Base-by-base conservation (phyloP, 2,888 invertebrate genomes). In the Fragum fragum region DNA sequence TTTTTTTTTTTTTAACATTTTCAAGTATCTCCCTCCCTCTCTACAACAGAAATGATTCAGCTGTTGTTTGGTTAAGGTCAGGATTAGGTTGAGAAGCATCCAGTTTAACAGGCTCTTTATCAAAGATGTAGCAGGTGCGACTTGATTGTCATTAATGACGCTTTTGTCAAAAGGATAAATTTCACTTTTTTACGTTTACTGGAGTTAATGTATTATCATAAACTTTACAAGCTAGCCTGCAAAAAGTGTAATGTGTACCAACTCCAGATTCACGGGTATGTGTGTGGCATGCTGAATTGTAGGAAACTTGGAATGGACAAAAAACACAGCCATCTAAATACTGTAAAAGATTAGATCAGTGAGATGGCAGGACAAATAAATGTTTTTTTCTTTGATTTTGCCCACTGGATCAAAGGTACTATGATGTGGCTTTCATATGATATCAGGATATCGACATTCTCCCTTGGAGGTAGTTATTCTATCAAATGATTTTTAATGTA, bases 281-380 rank as follows among this genome's bases (percentile, higher is more conserved):
- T 28, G 21, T 59, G 11, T 23, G 28, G 28, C 59, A 59, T n/a
- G n/a, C n/a, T n/a, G n/a, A n/a, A 28, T 59, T 59, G 26, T 59
- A 59, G 7, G 28, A 28, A 28, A 26, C 26, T 28, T 59, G 59
- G 23, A 59, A 59, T 59, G 59, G 59, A 23, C 59, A 23, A 59
- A 26, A 59, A 26, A 11, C 23, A 26, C 28, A 23, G 7, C 23
- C 28, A 28, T 59, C 59, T 14, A 59, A 11, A 11, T 23, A 47
- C 26, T 84, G 81, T 6, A 81, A 55, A 23, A 81, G 23, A 73
- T 81, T n/a, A n/a, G n/a, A n/a, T n/a, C n/a, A n/a, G 81, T 18
- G 73, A 75, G 11, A 75, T 74, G 86, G 86, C 7, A 84, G 66
- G 1, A 84, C 78, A 82, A 82, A 84, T 11, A 86, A 47, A 5